Evolutionary conservation across 35 echinoderm and acorn worm genomes (phyloP), one percentile per base, ranked within the genome.

Genomic region (Stichopus chloronotus): DNA sequence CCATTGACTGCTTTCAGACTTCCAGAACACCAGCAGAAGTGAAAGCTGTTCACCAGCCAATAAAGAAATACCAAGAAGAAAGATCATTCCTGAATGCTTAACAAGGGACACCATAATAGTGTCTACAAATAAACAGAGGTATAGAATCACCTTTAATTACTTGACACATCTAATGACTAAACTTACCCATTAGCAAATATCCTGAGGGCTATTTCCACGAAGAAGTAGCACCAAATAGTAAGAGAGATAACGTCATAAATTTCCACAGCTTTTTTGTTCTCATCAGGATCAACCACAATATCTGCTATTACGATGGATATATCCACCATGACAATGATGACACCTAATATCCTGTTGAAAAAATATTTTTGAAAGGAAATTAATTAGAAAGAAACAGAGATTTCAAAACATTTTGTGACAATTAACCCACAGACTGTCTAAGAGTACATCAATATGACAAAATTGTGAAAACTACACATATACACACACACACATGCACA

Each of bases 131-230:
- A 43, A 43, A 43, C 30, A 43, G 30, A 43, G 30, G 30, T 43
- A 43, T 43, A 43, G 30, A 43, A 43, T 43, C 30, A 43, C 30
- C 30, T 43, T 43, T 43, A 43, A 43, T 0, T 43, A 43, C 30
- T 43, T 43, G 30, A 43, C 30, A 43, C 30, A 43, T 43, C 1
- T 43, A 43, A 43, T 1, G 1, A 43, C 30, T 43, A 0, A 58
- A 87, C 94, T 97, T 79, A 95, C 96, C 96, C 96, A 72, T 98
- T 98, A 8, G 92, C 94, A 91, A 98, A 98, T 89, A 98, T 98
- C 59, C 96, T 87, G 13, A 98, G 80, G 5, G 59, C 63, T 53
- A 98, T 95, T 90, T 95, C 94, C 25, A 95, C 3, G 16, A 97
- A 78, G 83, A 98, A 98, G 65, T 98, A 98, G n/a, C 57, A 83